Evolutionary conservation across 2,113 vertebrate genomes (phyloP).

Genomic region (Tenebrosternarchus preto): DNA sequence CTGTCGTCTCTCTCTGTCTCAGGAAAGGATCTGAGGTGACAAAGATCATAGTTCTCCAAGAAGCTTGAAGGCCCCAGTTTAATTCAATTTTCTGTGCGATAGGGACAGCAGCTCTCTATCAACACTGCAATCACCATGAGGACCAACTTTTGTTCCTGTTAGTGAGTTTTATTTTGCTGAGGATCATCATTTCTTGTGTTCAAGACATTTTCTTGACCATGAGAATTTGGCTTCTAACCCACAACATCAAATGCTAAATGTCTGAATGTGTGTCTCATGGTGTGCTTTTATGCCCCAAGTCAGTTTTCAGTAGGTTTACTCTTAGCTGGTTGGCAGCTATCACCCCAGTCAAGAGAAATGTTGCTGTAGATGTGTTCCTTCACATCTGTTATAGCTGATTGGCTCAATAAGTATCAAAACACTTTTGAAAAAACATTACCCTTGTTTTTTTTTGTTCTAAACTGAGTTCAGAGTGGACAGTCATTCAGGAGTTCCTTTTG

Average conservation of each 20-base stretch:
- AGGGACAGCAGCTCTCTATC: slow-evolving; percentile 22
- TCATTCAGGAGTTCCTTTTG: neutral
- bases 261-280: neutral
- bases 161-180: neutral
- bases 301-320: too few relatives aligned
- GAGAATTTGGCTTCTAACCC: neutral
- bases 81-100: slow-evolving; percentile 36
- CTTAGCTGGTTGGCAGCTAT: neutral
- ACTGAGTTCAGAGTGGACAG: neutral
- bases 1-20: slow-evolving; percentile 20
- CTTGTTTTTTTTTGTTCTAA: neutral
- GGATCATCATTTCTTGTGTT: neutral
- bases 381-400: neutral
- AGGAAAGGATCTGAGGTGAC: slow-evolving; percentile 23
- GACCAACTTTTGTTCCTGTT: slow-evolving; percentile 14
- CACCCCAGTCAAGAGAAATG: neutral
- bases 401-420: too few relatives aligned
- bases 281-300: neutral
- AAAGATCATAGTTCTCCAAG: slow-evolving; percentile 30
- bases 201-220: neutral
- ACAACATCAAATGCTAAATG: neutral
- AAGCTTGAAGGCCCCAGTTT: slow-evolving; percentile 17
- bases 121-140: slow-evolving; percentile 19
- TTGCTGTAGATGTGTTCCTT: neutral
- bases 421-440: too few relatives aligned